Conservation (phyloP, 37 sponge, comb jelly and placozoan species). For the Halichondria panicea region DNA sequence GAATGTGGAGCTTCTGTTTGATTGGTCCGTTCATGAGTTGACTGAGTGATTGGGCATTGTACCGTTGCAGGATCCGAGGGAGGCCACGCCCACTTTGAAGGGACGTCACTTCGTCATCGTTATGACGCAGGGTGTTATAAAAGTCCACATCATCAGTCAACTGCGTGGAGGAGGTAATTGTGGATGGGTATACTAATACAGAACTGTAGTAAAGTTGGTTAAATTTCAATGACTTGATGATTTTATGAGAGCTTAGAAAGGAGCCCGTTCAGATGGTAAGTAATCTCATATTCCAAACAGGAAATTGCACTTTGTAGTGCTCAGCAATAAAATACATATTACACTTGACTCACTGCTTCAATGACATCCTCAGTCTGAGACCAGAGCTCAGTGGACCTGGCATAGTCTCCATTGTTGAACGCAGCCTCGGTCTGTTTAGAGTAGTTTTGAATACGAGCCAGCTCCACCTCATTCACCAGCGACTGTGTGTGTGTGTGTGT, state of each 20-base stretch:
- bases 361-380: conserved; percentile 30
- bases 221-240: not conserved
- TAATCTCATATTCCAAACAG: too few species aligned
- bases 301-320: not conserved
- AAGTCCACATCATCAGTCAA: conserved; percentile 62
- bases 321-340: not conserved
- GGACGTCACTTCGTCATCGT: conserved; percentile 20
- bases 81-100: not conserved
- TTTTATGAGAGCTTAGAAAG: too few species aligned
- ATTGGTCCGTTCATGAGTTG: conserved; percentile 81
- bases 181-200: not conserved
- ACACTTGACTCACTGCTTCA: conserved; percentile 21
- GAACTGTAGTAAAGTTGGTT: too few species aligned
- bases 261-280: too few species aligned
- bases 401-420: conserved; percentile 24
- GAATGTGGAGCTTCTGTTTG: conserved; percentile 61
- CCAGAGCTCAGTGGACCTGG: conserved; percentile 57
- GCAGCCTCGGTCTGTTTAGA: conserved; percentile 28
- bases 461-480: conserved; percentile 42
- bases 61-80: not conserved
- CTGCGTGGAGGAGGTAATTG: not conserved
- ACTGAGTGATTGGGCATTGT: conserved; percentile 16
- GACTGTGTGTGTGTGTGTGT: conserved; percentile 66
- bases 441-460: conserved; percentile 8
- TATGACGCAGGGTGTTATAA: conserved; percentile 69